phyloP scores from a whole-genome alignment of 2,888 invertebrate species.

The Dione vanillae region DNA sequence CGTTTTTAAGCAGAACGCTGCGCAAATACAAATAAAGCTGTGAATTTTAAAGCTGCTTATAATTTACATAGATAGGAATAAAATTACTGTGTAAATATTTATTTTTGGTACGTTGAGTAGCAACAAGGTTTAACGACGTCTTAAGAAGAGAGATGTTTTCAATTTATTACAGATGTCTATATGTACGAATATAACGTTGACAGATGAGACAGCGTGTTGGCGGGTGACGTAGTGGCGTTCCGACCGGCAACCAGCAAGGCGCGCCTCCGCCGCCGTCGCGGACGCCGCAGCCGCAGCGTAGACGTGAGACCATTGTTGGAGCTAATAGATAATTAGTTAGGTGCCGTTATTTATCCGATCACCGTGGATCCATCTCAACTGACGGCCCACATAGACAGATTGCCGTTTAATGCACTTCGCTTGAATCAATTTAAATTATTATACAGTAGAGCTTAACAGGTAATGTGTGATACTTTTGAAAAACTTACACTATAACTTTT shows the following conservation, averaged over 20 bases:
- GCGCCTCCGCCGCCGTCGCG: slow-evolving; percentile 23
- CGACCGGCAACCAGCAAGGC: slow-evolving; percentile 46
- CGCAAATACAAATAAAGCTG: slow-evolving; percentile 75
- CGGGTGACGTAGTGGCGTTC: slow-evolving; percentile 29
- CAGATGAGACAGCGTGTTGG: not conserved
- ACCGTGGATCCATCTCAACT: slow-evolving; percentile 63
- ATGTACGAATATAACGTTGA: not conserved
- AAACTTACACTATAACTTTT: not conserved
- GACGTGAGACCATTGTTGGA: slow-evolving; percentile 80
- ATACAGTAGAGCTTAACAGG: slow-evolving; percentile 8
- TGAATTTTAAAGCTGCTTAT: slow-evolving; percentile 65
- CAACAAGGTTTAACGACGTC: slow-evolving; percentile 42
- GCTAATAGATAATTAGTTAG: slow-evolving; percentile 81
- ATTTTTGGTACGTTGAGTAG: slow-evolving; percentile 43
- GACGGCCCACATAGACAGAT: slow-evolving; percentile 65
- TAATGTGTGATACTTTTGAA: slow-evolving; percentile 6
- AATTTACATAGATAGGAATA: slow-evolving; percentile 67
- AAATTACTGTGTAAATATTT: slow-evolving; percentile 58
- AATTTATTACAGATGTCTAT: not conserved
- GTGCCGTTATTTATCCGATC: slow-evolving; percentile 76
- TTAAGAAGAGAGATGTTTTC: not conserved
- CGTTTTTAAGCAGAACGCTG: slow-evolving; percentile 75
- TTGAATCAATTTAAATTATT: slow-evolving; percentile 42
- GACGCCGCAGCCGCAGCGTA: slow-evolving; percentile 50
- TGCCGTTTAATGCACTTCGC: slow-evolving; percentile 58